Evolutionary conservation across 1,140 invertebrate genomes (phyloP), one percentile per base, ranked within the genome.

Genomic region (Drosophila willistoni): DNA sequence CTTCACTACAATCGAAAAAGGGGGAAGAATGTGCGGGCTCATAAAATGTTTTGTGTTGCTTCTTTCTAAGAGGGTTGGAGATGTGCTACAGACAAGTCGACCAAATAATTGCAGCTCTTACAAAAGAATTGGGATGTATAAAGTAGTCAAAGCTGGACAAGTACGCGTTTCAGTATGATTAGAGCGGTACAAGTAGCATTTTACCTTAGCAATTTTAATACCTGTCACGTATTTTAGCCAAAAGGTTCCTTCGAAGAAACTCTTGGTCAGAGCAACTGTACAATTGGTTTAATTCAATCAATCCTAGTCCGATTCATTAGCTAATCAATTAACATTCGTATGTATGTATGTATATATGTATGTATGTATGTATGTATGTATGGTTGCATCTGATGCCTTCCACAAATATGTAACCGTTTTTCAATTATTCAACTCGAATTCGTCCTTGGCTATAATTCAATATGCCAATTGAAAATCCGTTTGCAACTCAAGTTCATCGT

Each of bases 401-500:
- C 2, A 22, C 17, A 7, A 55, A 14, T 2, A 22, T 44, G 72
- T 61, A 73, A 62, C 55, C 36, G 71, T 55, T 42, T 62, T 62
- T 47, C 44, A 67, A 47, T 73, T 73, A 63, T 69, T 74, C 41
- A 36, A 71, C 73, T 65, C 64, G 56, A 77, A 57, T 65, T 65
- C 73, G 74, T 71, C 68, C 73, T 77, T 77, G 68, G 55, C 47
- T 64, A 68, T 76, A 64, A 75, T 65, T 72, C 36, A 82, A 79
- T 87, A 69, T 78, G 79, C 66, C 83, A 87, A 83, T 80, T 77
- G 64, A 51, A 72, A 71, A 71, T 56, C 60, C 68, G 57, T 73
- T 73, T 62, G 57, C 64, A 65, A 78, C 71, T 90, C 80, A 89
- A 89, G 81, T 90, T 90, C 84, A 89, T 73, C 71, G 65, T 59